Percentiles rank a stretch among this genome's conserved stretches.
These are phyloP conservation scores for Rynchops niger DNA, from an alignment of 2,113 vertebrate species.

Conservation along the genomic window DNA sequence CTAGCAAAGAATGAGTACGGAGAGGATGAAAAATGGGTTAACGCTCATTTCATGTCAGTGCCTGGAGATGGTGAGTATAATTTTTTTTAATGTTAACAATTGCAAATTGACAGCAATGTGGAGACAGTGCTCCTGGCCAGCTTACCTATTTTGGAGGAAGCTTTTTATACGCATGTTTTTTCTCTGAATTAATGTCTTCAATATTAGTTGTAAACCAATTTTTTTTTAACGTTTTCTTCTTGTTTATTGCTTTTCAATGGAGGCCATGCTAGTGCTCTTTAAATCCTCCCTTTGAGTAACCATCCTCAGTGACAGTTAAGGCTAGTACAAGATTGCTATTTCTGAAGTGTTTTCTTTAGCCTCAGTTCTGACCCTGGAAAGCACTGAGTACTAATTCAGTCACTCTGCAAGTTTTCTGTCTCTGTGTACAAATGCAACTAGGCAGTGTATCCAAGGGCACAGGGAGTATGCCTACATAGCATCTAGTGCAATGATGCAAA, in stretches of 20 bases:
- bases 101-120: background rate
- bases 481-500: background rate
- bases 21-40: conserved; percentile 79
- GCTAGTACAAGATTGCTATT: background rate
- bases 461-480: background rate
- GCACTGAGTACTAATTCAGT: background rate
- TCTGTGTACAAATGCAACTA: background rate
- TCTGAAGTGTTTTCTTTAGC: background rate
- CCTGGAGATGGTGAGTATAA: conserved; percentile 85
- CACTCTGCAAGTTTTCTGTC: background rate
- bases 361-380: background rate
- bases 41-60: conserved; percentile 90
- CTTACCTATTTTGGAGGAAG: background rate
- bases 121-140: background rate
- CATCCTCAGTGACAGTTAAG: background rate
- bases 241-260: background rate
- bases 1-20: conserved; percentile 85
- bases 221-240: background rate
- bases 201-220: background rate
- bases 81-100: background rate
- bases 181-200: background rate
- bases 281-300: background rate
- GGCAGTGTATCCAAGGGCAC: background rate
- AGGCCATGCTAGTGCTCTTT: background rate
- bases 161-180: background rate